Percentiles rank a stretch among this genome's conserved stretches.
Evolutionary conservation across 2,888 invertebrate species (phyloP).

Genomic region (Metacarcinus magister): DNA sequence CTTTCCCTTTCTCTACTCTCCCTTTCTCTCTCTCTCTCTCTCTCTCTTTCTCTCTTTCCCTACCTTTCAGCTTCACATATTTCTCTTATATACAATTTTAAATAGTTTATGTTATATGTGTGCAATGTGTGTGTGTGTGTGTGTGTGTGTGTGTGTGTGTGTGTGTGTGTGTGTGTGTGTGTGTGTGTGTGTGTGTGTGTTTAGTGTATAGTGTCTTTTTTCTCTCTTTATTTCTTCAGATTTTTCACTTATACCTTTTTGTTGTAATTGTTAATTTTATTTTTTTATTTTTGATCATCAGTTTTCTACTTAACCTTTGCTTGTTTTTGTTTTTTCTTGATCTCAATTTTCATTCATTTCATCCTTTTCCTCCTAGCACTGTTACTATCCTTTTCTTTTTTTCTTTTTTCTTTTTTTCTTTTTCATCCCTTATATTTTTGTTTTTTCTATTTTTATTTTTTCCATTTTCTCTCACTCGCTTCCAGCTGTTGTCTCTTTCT

Average conservation of each 20-base stretch:
- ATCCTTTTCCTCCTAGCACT: not conserved
- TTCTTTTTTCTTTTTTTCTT: not conserved
- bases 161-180: slow-evolving; percentile 15
- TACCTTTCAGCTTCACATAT: not conserved
- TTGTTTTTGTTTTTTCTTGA: not conserved
- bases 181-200: not conserved
- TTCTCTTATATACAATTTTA: not conserved
- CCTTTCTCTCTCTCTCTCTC: not conserved
- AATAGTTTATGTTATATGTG: not conserved
- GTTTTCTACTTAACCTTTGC: not conserved
- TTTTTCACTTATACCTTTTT: not conserved
- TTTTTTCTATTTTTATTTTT: not conserved
- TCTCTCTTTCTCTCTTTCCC: not conserved
- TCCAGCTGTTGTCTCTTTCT: not conserved
- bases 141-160: not conserved
- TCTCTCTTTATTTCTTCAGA: not conserved
- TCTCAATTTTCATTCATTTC: not conserved
- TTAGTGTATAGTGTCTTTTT: too few relatives aligned
- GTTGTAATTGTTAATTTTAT: not conserved
- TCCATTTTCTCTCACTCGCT: not conserved
- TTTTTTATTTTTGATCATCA: not conserved
- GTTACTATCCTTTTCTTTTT: not conserved
- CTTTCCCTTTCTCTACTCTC: not conserved
- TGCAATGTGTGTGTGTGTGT: too few relatives aligned
- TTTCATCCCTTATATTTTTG: not conserved